Percentiles rank a stretch among this genome's conserved stretches.
Evolutionary conservation across 2,797 vertebrate species (phyloP).

Genomic region (Centroberyx gerrardi): DNA sequence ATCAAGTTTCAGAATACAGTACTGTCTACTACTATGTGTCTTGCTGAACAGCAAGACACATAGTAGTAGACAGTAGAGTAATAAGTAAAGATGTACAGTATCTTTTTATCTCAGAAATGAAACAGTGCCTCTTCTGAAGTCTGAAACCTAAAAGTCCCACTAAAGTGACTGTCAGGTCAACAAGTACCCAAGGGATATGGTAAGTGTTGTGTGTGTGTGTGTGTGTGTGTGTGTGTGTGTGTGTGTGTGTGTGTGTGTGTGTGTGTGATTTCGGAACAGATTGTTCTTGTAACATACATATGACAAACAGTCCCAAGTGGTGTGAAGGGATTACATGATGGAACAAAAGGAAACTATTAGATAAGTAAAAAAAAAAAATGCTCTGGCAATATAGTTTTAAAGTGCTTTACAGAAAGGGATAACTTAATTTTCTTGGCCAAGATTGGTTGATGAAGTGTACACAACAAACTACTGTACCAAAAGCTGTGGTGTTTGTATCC

Average conservation of each 20-base stretch:
- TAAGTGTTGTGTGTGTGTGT: conserved; percentile 15
- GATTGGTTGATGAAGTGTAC: conserved; percentile 24
- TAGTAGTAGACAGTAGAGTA: no score
- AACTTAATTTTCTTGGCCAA: background rate
- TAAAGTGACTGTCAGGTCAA: no score
- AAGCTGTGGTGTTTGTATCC: background rate
- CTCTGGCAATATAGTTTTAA: background rate
- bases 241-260: conserved; percentile 9
- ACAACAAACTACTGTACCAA: background rate
- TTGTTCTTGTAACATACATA: conserved; percentile 33
- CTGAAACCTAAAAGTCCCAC: conserved; percentile 1
- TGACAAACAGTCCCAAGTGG: conserved; percentile 53
- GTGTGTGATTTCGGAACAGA: conserved; percentile 60
- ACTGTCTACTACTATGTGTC: no score
- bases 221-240: conserved; percentile 9
- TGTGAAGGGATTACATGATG: conserved; percentile 59
- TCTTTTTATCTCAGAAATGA: no score
- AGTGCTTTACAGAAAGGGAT: conserved; percentile 14
- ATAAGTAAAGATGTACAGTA: no score
- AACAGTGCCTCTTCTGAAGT: background rate
- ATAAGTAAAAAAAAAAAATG: no score
- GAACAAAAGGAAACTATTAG: conserved; percentile 5
- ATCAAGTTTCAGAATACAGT: no score
- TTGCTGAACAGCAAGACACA: no score
- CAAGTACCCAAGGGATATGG: no score